Conservation (phyloP, 2,113 vertebrate species). For the Chloroceryle aenea region DNA sequence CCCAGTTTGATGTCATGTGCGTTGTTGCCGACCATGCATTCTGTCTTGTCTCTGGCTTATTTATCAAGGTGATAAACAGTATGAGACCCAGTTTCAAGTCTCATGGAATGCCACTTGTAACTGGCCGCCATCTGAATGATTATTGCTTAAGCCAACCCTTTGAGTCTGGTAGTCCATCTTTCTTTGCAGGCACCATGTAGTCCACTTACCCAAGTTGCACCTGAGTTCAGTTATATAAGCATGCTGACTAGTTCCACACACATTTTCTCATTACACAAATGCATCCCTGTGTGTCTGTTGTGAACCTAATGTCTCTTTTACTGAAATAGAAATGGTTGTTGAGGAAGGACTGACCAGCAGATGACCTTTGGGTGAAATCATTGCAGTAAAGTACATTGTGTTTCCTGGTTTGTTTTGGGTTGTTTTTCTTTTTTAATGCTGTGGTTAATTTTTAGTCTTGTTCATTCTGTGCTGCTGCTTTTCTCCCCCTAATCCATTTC, state of each 20-base stretch:
- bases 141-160: neutral
- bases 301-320: neutral
- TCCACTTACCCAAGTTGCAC: neutral
- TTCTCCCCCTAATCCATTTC: neutral
- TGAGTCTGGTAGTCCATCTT: neutral
- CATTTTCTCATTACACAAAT: neutral
- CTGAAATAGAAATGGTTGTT: neutral
- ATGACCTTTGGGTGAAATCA: neutral
- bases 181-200: neutral
- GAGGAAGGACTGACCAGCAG: neutral
- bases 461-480: neutral
- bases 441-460: neutral
- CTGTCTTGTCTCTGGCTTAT: neutral
- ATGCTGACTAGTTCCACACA: neutral
- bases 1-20: neutral
- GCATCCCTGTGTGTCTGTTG: neutral
- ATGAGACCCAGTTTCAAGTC: neutral
- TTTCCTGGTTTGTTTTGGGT: neutral
- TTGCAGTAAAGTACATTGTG: neutral
- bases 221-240: neutral
- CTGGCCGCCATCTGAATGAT: neutral
- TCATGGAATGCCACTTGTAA: neutral
- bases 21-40: neutral
- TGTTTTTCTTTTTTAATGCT: neutral
- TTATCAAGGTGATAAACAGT: neutral